Base-by-base conservation (phyloP, 2,888 invertebrate species). In the Drosophila mercatorum region DNA sequence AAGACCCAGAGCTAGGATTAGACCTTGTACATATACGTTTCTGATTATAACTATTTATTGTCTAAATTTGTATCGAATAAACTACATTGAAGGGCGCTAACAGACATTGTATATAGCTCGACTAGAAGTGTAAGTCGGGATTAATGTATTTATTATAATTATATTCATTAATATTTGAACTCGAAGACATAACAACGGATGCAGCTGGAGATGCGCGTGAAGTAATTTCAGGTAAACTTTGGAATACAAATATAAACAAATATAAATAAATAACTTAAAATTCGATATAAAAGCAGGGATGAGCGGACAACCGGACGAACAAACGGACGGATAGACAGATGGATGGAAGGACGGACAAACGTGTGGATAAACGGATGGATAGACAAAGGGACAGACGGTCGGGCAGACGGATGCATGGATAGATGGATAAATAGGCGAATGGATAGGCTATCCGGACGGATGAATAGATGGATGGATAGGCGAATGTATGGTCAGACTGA, bases 1-100 rank as follows among this genome's bases (percentile, higher is more conserved):
- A 53, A 14, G 5, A 7, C 52, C 10, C 34, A 14, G 26, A 7
- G 46, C 26, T 46, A 46, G 46, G 7, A 46, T 26, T 26, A 28
- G 46, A 26, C 34, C 14, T 28, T 55, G 55, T 55, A 55, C 17
- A 53, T 53, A 52, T n/a, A 28, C 14, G 14, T 51, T 51, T 41
- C n/a, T 55, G 36, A 40, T 6, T 41, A 6, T 34, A 28, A 36
- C 7, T 28, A 57, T 44, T 57, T 57, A 44, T 57, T 57, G 22
- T n/a, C 12, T 31, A 56, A 36, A 22, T n/a, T 38, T 40, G 44
- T 10, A 36, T 57, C 34, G 40, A 57, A 57, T 44, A 57, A 57
- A 57, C n/a, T 34, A 11, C 44, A 5, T 44, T 57, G 34, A 36
- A 36, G 57, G 57, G 44, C 34, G 14, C 44, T 46, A 14, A 22